phyloP scores from a whole-genome alignment of 2,797 vertebrate genomes.

The Scolopax bukidnonensis region DNA sequence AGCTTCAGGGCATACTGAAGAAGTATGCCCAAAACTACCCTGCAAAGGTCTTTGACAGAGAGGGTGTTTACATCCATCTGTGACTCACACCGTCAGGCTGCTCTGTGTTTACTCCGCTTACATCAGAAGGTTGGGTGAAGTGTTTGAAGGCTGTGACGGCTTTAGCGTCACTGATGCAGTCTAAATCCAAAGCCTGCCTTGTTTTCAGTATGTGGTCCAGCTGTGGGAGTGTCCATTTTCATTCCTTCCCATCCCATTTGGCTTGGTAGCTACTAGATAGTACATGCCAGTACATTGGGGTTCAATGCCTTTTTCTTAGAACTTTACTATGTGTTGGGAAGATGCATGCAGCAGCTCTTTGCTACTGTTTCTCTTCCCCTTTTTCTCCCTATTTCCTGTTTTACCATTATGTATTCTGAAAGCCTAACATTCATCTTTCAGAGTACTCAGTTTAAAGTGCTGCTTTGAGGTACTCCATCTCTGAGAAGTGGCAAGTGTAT shows the following conservation, averaged over 20 bases:
- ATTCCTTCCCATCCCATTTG: neutral
- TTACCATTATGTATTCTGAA: neutral
- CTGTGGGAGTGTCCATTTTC: neutral
- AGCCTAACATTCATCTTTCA: neutral
- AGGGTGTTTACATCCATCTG: neutral
- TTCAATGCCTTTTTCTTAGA: neutral
- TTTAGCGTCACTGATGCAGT: neutral
- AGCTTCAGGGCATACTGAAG: slow-evolving; percentile 10
- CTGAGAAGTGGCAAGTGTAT: neutral
- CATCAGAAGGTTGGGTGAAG: neutral
- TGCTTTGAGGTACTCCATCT: neutral
- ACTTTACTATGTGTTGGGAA: neutral
- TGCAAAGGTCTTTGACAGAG: neutral
- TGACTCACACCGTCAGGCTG: neutral
- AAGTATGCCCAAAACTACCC: neutral
- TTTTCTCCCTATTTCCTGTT: neutral
- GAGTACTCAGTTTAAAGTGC: neutral
- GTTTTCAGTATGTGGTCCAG: neutral
- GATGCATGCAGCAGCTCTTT: neutral
- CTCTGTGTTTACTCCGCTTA: neutral
- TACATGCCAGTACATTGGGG: neutral
- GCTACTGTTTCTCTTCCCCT: neutral
- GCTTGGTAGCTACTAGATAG: neutral
- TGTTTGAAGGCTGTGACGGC: neutral
- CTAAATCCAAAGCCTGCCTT: neutral